phyloP scores from a whole-genome alignment of 2,888 invertebrate genomes.

The Amaurobius ferox region DNA sequence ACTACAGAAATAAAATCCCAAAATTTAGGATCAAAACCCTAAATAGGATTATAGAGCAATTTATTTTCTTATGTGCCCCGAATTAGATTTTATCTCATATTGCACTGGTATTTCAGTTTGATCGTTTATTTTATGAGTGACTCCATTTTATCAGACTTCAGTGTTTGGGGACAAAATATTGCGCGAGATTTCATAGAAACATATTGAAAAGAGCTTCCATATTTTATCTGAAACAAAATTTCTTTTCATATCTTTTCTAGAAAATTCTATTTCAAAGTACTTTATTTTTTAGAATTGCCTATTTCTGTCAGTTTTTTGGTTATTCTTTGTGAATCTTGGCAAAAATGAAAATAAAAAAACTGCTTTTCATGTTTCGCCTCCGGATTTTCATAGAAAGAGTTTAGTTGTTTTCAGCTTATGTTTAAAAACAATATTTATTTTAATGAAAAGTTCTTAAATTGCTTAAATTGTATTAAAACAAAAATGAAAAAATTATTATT shows the following conservation, averaged over 20 bases:
- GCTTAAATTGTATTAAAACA: no score
- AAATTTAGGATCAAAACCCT: no score
- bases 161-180: background rate
- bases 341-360: no score
- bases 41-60: background rate
- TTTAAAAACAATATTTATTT: no score
- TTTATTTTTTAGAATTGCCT: background rate
- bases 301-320: background rate
- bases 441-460: no score
- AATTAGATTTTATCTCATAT: background rate
- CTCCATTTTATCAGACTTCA: background rate
- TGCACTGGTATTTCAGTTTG: background rate
- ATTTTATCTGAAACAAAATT: conserved; percentile 10
- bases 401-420: no score
- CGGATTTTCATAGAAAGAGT: no score
- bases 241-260: background rate
- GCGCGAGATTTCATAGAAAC: background rate
- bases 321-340: no score
- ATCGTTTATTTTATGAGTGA: background rate
- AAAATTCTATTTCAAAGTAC: background rate
- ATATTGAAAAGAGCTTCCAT: conserved; percentile 1
- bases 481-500: no score
- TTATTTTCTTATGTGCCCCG: background rate
- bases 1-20: no score
- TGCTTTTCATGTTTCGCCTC: no score